Evolutionary conservation across 1,140 invertebrate species (phyloP), one percentile per base, ranked within the genome.

Genomic region (Paralvinella palmiformis): DNA sequence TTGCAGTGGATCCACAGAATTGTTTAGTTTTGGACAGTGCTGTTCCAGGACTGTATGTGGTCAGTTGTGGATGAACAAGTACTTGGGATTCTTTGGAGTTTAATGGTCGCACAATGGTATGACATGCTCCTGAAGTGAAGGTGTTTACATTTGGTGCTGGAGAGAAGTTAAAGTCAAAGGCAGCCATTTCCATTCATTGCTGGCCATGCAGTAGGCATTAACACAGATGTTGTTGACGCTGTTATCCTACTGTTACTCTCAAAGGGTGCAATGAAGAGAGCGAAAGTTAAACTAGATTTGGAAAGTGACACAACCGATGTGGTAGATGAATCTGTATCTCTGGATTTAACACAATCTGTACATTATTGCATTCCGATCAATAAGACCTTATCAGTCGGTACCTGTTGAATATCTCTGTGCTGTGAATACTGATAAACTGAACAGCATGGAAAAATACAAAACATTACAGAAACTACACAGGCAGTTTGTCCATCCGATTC

Each of bases 101-200:
- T n/a, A 7, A 2, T 53, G 64, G 37, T 20, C 20, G 50, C 20
- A 7, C 15, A 10, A 65, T 64, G 35, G 35, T 67, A 10, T 7
- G 29, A 29, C 44, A 60, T 20, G 1, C 32, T 31, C 44, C 22
- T n/a, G n/a, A n/a, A n/a, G 5, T 44, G 4, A 68, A 52, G 35
- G 41, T 65, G 10, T 70, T 70, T 50, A 70, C 63, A 45, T 68
- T 68, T 66, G 64, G 62, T 17, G 61, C 60, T n/a, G 64, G 66
- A 53, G 61, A 62, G 32, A 33, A 52, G 33, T 36, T 64, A 24
- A 66, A 32, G 52, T 69, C 62, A 13, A 7, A 27, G 24, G 62
- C 53, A 22, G 59, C 62, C 29, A 57, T 55, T 58, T 20, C 17
- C 7, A 6, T 67, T 17, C 65, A 56, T 68, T 10, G 67, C 57